Evolutionary conservation across 2,888 invertebrate genomes (phyloP), one percentile per base, ranked within the genome.

Genomic region (Rotaria socialis): DNA sequence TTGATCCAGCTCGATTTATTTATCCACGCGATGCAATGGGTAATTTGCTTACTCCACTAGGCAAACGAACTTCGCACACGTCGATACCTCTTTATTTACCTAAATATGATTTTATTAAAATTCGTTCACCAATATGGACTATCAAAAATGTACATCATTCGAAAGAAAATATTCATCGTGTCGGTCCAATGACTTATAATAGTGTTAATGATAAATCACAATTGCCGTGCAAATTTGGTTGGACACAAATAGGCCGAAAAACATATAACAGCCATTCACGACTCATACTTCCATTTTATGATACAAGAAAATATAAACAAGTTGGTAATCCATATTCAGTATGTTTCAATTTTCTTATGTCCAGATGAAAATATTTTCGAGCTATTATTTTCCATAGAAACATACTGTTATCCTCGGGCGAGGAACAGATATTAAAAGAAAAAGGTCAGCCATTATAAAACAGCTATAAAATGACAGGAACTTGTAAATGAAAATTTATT

Each of bases 1-100:
- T 67, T 35, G 67, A 67, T 67, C 67, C 67, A 67, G 14, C 67
- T 3, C 67, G 67, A 67, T 67, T 67, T 67, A 67, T 67, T 16
- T 35, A 67, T 67, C 67, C 67, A 19, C 67, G 67, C 19, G 67
- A 67, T 35, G 67, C 67, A 4, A 67, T 67, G 67, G 67, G 67
- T 67, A 67, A 67, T 35, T 14, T 67, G 27, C 35, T 67, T 11
- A 5, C 7, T 35, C 19, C 67, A 27, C 7, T 19, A 67, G 2
- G 11, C 19, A 35, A 67, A 6, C 5, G 19, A 35, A 35, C 3
- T 67, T 10, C 11, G 11, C n/a, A 1, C 19, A 35, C 5, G 35
- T 35, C 35, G 2, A 67, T 5, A 67, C 67, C 67, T 35, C 35
- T 67, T 16, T 67, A 67, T 67, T 67, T 67, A 67, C 67, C 67